Evolutionary conservation across 2,113 vertebrate genomes (phyloP).

Genomic region (Leiothrix lutea): DNA sequence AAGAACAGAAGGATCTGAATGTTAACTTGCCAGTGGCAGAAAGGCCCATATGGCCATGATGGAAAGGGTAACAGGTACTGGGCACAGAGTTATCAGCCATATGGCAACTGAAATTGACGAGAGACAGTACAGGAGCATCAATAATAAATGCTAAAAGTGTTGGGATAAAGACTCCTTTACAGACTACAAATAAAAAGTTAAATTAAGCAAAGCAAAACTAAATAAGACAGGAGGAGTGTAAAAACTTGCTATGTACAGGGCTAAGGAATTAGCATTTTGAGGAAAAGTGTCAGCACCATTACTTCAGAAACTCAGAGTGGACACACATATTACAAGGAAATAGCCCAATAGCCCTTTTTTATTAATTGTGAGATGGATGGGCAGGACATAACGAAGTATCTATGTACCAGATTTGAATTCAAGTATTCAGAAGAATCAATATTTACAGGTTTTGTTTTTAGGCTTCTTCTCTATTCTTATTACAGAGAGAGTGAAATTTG

Average conservation of each 20-base stretch:
- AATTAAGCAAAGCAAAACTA: neutral
- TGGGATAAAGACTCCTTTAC: neutral
- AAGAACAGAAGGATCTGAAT: neutral
- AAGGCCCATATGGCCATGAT: neutral
- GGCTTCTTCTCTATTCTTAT: neutral
- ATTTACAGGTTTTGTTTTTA: constrained; percentile 47
- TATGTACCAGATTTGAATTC: constrained; percentile 4
- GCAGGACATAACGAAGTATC: neutral
- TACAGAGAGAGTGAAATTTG: constrained; percentile 26
- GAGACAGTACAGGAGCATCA: neutral
- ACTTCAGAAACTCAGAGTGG: neutral
- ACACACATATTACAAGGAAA: neutral
- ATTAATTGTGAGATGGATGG: neutral
- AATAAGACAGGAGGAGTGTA: neutral
- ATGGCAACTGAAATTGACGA: neutral
- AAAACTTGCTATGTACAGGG: neutral
- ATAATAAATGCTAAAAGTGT: neutral
- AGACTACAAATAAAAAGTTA: neutral
- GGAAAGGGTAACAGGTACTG: neutral
- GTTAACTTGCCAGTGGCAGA: neutral
- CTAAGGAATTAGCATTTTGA: neutral
- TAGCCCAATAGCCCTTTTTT: neutral
- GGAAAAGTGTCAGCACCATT: neutral
- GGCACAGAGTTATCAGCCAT: neutral
- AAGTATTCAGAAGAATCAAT: constrained; percentile 32